Conservation (phyloP, 2,888 invertebrate genomes). For the Cancer borealis region DNA sequence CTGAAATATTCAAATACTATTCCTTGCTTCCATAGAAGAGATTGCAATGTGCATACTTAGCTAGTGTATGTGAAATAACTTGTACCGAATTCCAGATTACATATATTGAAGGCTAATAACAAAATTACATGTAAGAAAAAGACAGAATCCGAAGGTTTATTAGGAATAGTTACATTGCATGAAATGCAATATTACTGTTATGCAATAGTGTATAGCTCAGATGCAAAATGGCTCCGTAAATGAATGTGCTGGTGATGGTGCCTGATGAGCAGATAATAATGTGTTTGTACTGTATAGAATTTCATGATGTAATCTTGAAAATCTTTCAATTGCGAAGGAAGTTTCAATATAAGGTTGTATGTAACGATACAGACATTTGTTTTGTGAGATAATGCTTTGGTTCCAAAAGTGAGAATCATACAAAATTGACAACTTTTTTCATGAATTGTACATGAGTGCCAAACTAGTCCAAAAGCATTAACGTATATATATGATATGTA, state of each 20-base stretch:
- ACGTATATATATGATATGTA: constrained; percentile 28
- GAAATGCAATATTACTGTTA: constrained; percentile 7
- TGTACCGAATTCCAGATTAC: neutral
- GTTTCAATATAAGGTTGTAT: constrained; percentile 4
- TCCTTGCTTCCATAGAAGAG: neutral
- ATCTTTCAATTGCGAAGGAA: neutral
- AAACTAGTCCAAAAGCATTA: constrained; percentile 69
- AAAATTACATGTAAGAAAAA: neutral
- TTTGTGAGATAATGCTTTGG: neutral
- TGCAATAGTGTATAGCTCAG: neutral
- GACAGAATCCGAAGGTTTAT: neutral
- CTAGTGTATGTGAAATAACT: neutral
- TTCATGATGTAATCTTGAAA: neutral
- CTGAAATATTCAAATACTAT: neutral
- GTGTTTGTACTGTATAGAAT: neutral
- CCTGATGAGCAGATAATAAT: constrained; percentile 15
- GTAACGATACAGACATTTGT: constrained; percentile 4
- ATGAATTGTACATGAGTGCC: constrained; percentile 51
- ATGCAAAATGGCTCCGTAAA: neutral
- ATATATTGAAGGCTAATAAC: neutral
- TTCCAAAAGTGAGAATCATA: neutral
- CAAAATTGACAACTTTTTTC: neutral
- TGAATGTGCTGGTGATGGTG: constrained; percentile 31
- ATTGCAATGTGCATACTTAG: neutral
- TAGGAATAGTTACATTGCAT: neutral